Conservation (phyloP, 2,113 vertebrate species). For the Cyanoderma ruficeps region DNA sequence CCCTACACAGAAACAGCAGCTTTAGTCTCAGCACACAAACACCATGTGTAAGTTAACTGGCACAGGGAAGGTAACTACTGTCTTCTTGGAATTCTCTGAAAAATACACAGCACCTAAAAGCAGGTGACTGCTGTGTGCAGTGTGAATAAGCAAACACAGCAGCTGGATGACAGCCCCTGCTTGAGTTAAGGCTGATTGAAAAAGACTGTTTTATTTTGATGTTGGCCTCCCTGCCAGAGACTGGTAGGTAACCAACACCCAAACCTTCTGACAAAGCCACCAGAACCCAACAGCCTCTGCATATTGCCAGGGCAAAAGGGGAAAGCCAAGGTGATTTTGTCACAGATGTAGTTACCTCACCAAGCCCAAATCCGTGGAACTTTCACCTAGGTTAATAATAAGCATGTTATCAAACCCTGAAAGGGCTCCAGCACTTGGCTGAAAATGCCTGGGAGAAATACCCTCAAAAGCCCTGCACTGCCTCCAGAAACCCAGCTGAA, state of each 20-base stretch:
- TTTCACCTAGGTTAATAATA: background rate
- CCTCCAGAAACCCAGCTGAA: background rate
- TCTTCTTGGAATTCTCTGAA: background rate
- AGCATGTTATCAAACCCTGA: background rate
- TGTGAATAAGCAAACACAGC: background rate
- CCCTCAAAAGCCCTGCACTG: background rate
- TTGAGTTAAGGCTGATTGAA: background rate
- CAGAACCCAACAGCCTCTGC: background rate
- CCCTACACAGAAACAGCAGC: conserved; percentile 59
- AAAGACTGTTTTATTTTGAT: background rate
- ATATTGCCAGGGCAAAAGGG: background rate
- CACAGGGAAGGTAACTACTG: background rate
- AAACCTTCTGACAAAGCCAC: background rate
- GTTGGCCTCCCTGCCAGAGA: background rate
- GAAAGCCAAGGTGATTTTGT: background rate
- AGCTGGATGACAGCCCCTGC: background rate
- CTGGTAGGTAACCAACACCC: background rate
- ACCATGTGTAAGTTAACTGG: background rate
- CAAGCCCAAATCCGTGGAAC: background rate
- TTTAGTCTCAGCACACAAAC: background rate
- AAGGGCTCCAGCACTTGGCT: background rate
- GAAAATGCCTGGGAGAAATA: background rate
- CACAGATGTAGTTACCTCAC: background rate
- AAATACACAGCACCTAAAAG: background rate
- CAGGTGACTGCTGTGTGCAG: background rate